A percentile compares a stretch with the other conserved stretches of the same genome.
Evolutionary conservation across 2,797 vertebrate genomes (phyloP).

Genomic region (Typhlichthys eigenmanni): DNA sequence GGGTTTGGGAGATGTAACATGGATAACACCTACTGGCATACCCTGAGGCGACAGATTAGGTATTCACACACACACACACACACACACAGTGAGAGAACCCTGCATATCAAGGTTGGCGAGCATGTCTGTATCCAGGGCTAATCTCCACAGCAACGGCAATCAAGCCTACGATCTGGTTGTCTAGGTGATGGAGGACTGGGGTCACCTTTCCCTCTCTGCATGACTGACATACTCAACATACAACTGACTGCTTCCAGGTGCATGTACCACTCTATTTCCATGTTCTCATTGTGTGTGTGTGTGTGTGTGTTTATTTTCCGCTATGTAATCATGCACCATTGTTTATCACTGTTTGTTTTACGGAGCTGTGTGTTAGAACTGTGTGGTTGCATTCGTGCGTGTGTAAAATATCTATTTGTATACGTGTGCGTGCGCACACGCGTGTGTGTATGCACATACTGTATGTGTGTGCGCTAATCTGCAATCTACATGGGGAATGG

Average conservation of each 20-base stretch:
- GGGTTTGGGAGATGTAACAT: slow-evolving; percentile 12
- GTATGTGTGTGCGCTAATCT: too few species aligned
- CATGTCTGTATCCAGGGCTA: slow-evolving; percentile 49
- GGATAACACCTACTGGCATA: slow-evolving; percentile 13
- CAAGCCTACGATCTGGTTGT: slow-evolving; percentile 68
- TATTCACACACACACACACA: slow-evolving; percentile 20
- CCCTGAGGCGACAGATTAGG: slow-evolving; percentile 5
- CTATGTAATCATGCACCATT: background rate
- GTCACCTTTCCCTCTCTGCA: slow-evolving; percentile 45
- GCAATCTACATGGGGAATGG: too few species aligned
- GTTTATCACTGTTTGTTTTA: background rate
- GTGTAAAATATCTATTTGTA: too few species aligned
- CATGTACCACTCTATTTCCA: too few species aligned
- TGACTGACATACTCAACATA: slow-evolving; percentile 7
- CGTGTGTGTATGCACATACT: too few species aligned
- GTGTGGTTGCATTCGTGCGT: too few species aligned
- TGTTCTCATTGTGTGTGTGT: too few species aligned
- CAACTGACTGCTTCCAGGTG: too few species aligned
- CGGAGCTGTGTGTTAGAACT: too few species aligned
- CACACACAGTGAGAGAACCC: slow-evolving; percentile 3
- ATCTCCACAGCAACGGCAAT: slow-evolving; percentile 70
- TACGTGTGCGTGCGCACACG: too few species aligned
- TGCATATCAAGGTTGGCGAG: slow-evolving; percentile 41
- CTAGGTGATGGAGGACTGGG: slow-evolving; percentile 59
- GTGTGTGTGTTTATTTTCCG: too few species aligned